A percentile compares a stretch with the other conserved stretches of the same genome.
These are phyloP conservation scores for Sphaerophoria taeniata DNA, from an alignment of 2,888 invertebrate species.

Conservation along the genomic window DNA sequence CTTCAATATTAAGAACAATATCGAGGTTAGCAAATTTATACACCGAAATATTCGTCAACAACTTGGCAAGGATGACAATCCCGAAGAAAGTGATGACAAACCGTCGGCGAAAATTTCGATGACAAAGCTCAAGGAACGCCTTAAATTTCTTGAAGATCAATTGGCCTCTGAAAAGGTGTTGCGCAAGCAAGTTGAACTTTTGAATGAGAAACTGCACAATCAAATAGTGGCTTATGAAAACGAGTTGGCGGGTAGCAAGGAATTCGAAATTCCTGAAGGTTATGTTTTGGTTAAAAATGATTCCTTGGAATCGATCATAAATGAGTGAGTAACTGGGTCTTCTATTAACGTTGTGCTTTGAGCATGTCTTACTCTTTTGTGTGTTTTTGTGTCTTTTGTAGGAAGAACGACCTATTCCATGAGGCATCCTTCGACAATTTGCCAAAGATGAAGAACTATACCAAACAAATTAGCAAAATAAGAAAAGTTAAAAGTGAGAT, in stretches of 20 bases:
- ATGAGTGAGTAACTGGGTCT: slow-evolving; percentile 76
- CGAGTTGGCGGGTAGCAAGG: slow-evolving; percentile 71
- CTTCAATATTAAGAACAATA: slow-evolving; percentile 87
- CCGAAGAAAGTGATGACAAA: slow-evolving; percentile 63
- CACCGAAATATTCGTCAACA: slow-evolving; percentile 83
- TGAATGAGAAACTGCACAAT: slow-evolving; percentile 85
- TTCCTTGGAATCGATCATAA: slow-evolving; percentile 77
- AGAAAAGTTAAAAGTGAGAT: slow-evolving; percentile 82
- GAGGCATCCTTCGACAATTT: slow-evolving; percentile 75
- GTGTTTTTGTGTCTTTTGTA: neutral
- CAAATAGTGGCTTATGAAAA: slow-evolving; percentile 84
- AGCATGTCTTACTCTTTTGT: neutral
- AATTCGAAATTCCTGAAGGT: slow-evolving; percentile 77
- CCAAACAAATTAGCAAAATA: slow-evolving; percentile 77
- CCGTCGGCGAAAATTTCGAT: slow-evolving; percentile 77
- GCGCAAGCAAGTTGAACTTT: slow-evolving; percentile 86
- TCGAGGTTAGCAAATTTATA: slow-evolving; percentile 83
- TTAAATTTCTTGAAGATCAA: slow-evolving; percentile 84
- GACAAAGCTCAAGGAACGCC: slow-evolving; percentile 77
- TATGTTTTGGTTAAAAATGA: slow-evolving; percentile 78
- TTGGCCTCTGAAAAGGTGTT: slow-evolving; percentile 86
- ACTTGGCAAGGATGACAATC: slow-evolving; percentile 81
- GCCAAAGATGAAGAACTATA: slow-evolving; percentile 34
- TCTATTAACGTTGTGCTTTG: neutral
- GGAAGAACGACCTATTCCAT: slow-evolving; percentile 77